These are phyloP conservation scores for Amblyjoppa fuscipennis DNA, from an alignment of 2,888 invertebrate species.

Conservation along the genomic window DNA sequence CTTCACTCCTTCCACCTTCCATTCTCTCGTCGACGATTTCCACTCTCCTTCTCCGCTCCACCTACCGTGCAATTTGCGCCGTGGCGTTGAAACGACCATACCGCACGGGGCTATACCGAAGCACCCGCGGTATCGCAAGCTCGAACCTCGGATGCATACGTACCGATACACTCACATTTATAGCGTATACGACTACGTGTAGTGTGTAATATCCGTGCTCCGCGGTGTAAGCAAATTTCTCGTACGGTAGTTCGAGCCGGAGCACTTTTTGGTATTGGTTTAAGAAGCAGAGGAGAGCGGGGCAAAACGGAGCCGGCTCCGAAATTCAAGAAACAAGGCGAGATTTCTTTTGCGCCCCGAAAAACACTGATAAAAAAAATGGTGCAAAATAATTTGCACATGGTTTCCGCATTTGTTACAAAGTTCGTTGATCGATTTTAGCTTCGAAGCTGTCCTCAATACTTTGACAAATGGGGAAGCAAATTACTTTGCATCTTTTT, in stretches of 20 bases:
- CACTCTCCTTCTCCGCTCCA: not conserved
- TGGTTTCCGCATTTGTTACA: no score
- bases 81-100: slow-evolving; percentile 33
- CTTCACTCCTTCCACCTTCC: not conserved
- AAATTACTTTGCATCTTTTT: no score
- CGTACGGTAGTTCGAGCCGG: not conserved
- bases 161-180: slow-evolving; percentile 12
- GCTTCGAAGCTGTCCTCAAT: no score
- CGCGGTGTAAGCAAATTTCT: slow-evolving; percentile 51
- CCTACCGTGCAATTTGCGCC: slow-evolving; percentile 43
- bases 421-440: no score
- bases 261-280: slow-evolving; percentile 10
- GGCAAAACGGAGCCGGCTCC: not conserved
- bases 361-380: not conserved
- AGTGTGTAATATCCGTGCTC: slow-evolving; percentile 35
- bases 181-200: not conserved
- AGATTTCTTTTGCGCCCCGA: not conserved
- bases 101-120: slow-evolving; percentile 9
- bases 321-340: not conserved
- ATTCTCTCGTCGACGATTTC: slow-evolving; percentile 26
- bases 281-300: not conserved
- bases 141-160: slow-evolving; percentile 4
- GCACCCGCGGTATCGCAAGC: slow-evolving; percentile 10
- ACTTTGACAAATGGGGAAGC: no score
- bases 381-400: no score